Evolutionary conservation across 2,113 vertebrate genomes (phyloP), one percentile per base, ranked within the genome.

Genomic region (Corythornis cristatus): DNA sequence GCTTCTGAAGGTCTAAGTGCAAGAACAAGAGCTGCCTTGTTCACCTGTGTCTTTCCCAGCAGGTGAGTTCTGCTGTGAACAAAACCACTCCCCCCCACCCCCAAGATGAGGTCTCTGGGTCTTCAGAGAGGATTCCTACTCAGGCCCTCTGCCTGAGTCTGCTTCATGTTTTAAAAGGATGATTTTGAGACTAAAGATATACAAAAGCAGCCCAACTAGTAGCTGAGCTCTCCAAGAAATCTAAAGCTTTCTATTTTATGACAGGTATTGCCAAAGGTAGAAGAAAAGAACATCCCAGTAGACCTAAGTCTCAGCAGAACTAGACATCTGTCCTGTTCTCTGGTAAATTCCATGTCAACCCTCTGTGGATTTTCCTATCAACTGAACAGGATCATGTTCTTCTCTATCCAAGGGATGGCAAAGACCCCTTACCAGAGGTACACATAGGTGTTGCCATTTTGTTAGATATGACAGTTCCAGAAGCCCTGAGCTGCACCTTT

Each of bases 31-130:
- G 25, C 48, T 68, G 60, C 14, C 1, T 0, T 4, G 10, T 31
- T 42, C 54, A 14, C 73, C 26, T 8, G 12, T 10, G 8, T 11
- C 2, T 0, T 23, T 72, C 31, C 57, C 61, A 84, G 21, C 45
- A 76, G 42, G 12, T 42, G 4, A 20, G 8, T 13, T 64, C 19
- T 23, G 33, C 20, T 42, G 29, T 6, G 31, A 65, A 22, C 12
- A 40, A 54, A 77, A 16, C 7, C 48, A 77, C 17, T 3, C 1
- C 37, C 33, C 50, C 50, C 37, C 37, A 51, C 6, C 26, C 26
- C 21, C 1, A 2, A 9, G 20, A 8, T 1, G 12, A 70, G 28
- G 10, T 4, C 20, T 22, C 9, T 82, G 40, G 5, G 31, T 45
- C 45, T 31, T 57, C 23, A 62, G 50, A 29, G 43, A 81, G 56